A percentile compares a stretch with the other conserved stretches of the same genome.
phyloP scores from a whole-genome alignment of 1,140 invertebrate genomes.

The Drosophila takahashii region DNA sequence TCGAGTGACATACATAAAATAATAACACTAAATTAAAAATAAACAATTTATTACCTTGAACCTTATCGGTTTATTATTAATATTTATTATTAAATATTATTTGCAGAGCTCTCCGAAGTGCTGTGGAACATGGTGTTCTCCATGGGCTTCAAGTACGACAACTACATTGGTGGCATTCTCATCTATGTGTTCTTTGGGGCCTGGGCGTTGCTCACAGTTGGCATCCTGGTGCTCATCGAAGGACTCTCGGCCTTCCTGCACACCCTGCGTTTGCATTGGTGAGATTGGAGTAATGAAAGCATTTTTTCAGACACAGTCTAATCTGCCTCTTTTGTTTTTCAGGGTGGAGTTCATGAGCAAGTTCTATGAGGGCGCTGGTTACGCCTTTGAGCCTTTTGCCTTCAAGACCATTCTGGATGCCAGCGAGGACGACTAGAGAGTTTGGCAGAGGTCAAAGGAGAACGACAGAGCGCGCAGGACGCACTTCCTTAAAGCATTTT shows the following conservation, averaged over 20 bases:
- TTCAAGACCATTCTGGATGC: constrained; percentile 93
- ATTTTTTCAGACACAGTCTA: not conserved
- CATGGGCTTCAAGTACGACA: constrained; percentile 30
- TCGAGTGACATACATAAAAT: not conserved
- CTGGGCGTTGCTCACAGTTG: constrained; percentile 95
- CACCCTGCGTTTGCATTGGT: constrained; percentile 99
- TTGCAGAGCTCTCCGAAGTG: constrained; percentile 96
- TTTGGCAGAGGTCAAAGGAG: not conserved
- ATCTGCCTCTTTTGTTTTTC: constrained; percentile 21
- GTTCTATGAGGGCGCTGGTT: constrained; percentile 96
- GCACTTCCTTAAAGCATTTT: constrained; percentile 45
- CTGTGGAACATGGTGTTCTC: constrained; percentile 94
- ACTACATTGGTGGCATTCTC: constrained; percentile 71
- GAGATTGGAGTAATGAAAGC: constrained; percentile 86
- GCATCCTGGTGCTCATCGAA: constrained; percentile 98
- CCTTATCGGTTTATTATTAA: not conserved
- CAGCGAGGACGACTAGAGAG: constrained; percentile 39
- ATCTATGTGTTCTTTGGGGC: constrained; percentile 92
- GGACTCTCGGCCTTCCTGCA: constrained; percentile 99
- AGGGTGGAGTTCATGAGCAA: constrained; percentile 99
- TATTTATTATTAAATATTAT: too few species aligned
- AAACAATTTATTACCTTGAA: not conserved
- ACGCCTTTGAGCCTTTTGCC: constrained; percentile 96
- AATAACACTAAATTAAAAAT: not conserved
- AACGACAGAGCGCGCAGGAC: constrained; percentile 48